Evolutionary conservation across 2,888 invertebrate genomes (phyloP), one percentile per base, ranked within the genome.

Genomic region (Eristalis tenax): DNA sequence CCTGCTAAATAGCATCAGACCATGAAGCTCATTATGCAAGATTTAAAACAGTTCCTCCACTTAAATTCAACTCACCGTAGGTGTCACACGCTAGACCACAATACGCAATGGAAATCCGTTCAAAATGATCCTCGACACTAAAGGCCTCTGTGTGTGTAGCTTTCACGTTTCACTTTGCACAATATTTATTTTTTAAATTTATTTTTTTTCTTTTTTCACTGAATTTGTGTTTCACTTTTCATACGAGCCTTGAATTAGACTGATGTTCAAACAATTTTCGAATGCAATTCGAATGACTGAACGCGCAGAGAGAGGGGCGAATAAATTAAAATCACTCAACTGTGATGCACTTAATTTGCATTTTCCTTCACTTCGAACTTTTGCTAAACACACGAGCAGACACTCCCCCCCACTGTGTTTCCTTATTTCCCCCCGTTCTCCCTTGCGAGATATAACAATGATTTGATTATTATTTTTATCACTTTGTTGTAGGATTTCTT

Each of bases 21-120:
- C 85, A 86, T 86, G 85, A 82, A 77, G 85, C 77, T 82, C 77
- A 70, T 86, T 69, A 70, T 86, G 77, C 73, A 82, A 82, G 82
- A 61, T 64, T 73, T 57, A 50, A 50, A 50, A n/a, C 5, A n/a
- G 15, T 50, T 50, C 43, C 43, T 50, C n/a, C 43, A n/a, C n/a
- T 50, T 50, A 50, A 50, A 50, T 50, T 50, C n/a, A 50, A 50
- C 50, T 50, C 50, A 50, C 50, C 50, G 50, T 18, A 50, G 50
- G 50, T 50, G 50, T 50, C 50, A 18, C 43, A 43, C 43, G 43
- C 43, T n/a, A n/a, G 4, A 28, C 35, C 40, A 43, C 40, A 22
- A 68, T 28, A 68, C 50, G 50, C 50, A 18, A 18, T 50, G 50
- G 18, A 50, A 50, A 50, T 50, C 50, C 50, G 35, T 66, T 22